Percentiles rank a stretch among this genome's conserved stretches.
These are phyloP conservation scores for Pararge aegeria DNA, from an alignment of 1,140 invertebrate genomes.

Conservation along the genomic window DNA sequence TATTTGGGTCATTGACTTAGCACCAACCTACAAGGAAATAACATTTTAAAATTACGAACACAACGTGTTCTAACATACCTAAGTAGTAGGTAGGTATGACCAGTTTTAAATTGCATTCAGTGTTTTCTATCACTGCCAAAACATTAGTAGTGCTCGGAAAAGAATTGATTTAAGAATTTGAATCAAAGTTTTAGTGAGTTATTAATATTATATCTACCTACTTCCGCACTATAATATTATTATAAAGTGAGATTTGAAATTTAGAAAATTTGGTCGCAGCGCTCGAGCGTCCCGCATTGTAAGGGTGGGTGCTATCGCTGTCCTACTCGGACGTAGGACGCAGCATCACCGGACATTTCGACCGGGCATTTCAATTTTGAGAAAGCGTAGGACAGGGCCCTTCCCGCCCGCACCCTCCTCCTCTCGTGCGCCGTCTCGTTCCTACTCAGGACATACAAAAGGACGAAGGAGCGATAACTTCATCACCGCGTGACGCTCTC, in stretches of 20 bases:
- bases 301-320: slow-evolving; percentile 74
- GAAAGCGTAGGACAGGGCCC: slow-evolving; percentile 74
- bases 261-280: slow-evolving; percentile 69
- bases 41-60: slow-evolving; percentile 37
- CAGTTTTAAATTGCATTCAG: slow-evolving; percentile 10
- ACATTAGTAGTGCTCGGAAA: background rate
- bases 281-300: slow-evolving; percentile 68
- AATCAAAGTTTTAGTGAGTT: background rate
- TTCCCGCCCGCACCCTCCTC: slow-evolving; percentile 47
- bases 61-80: slow-evolving; percentile 5
- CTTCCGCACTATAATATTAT: slow-evolving; percentile 22
- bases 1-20: slow-evolving; percentile 47
- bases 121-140: background rate
- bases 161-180: background rate
- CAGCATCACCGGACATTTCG: slow-evolving; percentile 79
- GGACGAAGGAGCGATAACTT: slow-evolving; percentile 77
- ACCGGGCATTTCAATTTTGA: slow-evolving; percentile 80
- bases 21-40: slow-evolving; percentile 38
- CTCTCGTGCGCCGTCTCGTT: slow-evolving; percentile 50
- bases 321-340: slow-evolving; percentile 77
- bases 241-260: slow-evolving; percentile 69
- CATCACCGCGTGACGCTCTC: slow-evolving; percentile 69
- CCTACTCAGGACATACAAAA: slow-evolving; percentile 68
- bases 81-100: too few species aligned
- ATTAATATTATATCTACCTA: background rate